Conservation (phyloP, 2,113 vertebrate species). For the Sylvietta virens region DNA sequence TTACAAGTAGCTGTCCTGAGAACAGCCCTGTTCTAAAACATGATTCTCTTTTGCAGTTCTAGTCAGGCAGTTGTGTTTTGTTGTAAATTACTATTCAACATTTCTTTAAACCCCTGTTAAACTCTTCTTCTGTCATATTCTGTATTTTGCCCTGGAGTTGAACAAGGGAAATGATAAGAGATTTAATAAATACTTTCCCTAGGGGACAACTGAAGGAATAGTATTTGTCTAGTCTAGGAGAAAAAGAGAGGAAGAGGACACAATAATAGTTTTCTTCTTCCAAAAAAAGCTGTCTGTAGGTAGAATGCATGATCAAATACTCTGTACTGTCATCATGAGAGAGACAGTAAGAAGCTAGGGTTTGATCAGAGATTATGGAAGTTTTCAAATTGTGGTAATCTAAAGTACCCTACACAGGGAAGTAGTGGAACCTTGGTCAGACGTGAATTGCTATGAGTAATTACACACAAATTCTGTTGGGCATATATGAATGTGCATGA, state of each 20-base stretch:
- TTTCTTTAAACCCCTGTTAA: not conserved
- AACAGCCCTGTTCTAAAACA: not conserved
- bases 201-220: not conserved
- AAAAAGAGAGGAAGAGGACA: not conserved
- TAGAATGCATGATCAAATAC: not conserved
- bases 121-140: not conserved
- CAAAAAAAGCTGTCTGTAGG: not conserved
- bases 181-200: not conserved
- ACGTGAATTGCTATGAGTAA: not conserved
- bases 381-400: not conserved
- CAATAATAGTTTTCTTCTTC: not conserved
- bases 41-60: not conserved
- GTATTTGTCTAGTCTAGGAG: not conserved
- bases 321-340: not conserved
- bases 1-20: not conserved
- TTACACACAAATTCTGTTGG: not conserved
- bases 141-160: not conserved
- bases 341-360: not conserved
- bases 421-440: not conserved
- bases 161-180: not conserved
- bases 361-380: not conserved
- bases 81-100: not conserved
- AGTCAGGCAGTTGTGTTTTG: not conserved
- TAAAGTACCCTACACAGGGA: not conserved
- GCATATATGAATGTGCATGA: accelerated